These are phyloP conservation scores for Halictus quadricinctus DNA, from an alignment of 2,888 invertebrate species.

Conservation along the genomic window DNA sequence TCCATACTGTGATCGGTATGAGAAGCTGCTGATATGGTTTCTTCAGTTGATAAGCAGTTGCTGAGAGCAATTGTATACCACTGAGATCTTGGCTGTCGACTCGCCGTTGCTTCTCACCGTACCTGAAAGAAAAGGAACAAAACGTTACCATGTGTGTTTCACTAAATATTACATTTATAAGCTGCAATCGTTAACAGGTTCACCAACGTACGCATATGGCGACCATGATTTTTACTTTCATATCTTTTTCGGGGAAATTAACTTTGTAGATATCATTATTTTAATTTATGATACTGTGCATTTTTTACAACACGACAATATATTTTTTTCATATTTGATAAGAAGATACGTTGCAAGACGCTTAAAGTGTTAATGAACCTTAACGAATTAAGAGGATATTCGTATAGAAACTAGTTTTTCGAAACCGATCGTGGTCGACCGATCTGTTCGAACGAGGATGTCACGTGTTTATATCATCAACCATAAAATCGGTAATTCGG, in stretches of 20 bases:
- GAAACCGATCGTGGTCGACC: background rate
- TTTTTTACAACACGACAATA: no score
- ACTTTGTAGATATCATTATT: no score
- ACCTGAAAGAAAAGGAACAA: constrained; percentile 84
- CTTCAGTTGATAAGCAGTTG: constrained; percentile 94
- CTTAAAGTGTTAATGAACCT: no score
- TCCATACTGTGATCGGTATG: constrained; percentile 97
- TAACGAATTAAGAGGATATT: background rate
- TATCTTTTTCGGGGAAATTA: no score
- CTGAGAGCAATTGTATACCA: constrained; percentile 91
- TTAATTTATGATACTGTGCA: no score
- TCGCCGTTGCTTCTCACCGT: constrained; percentile 92
- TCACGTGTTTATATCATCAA: background rate
- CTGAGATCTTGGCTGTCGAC: constrained; percentile 89
- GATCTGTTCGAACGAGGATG: background rate
- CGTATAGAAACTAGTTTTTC: background rate
- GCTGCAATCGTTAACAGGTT: no score
- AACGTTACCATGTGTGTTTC: background rate
- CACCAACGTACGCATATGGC: no score
- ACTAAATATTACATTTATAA: background rate
- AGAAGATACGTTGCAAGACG: no score
- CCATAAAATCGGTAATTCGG: constrained; percentile 6
- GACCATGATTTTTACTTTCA: no score
- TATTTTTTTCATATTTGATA: no score
- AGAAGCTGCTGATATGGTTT: constrained; percentile 96